Percentiles rank a stretch among this genome's conserved stretches.
These are phyloP conservation scores for Laticauda laticaudata DNA, from an alignment of 2,113 vertebrate species.

Conservation along the genomic window DNA sequence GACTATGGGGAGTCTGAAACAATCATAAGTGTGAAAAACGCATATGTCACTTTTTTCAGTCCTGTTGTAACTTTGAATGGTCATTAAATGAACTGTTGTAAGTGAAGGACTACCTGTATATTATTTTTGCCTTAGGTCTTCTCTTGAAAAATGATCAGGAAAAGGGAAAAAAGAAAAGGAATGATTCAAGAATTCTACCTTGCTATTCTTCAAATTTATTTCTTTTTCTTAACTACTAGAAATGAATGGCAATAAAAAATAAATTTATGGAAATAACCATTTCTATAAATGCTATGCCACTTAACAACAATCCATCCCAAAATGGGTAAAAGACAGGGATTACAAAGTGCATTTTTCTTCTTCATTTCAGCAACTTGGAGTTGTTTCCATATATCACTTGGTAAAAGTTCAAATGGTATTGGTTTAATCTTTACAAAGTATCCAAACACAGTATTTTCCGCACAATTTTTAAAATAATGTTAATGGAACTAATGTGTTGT, in stretches of 20 bases:
- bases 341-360: conserved; percentile 35
- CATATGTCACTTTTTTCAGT: not conserved
- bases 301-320: conserved; percentile 39
- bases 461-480: conserved; percentile 46
- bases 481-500: conserved; percentile 36
- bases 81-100: not conserved
- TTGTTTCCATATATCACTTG: conserved; percentile 4
- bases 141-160: fast-evolving
- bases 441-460: not conserved
- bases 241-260: conserved; percentile 62
- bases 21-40: not conserved
- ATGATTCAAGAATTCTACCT: conserved; percentile 5
- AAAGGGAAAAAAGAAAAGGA: not conserved
- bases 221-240: conserved; percentile 27
- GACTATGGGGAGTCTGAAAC: not conserved
- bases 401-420: conserved; percentile 41
- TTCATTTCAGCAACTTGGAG: conserved; percentile 44
- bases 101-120: not conserved
- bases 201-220: not conserved
- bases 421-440: conserved; percentile 37
- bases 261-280: conserved; percentile 49
- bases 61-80: not conserved
- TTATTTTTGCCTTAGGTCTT: not conserved
- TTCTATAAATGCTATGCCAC: conserved; percentile 47
- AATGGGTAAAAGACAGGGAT: conserved; percentile 57